These are phyloP conservation scores for Uria lomvia DNA, from an alignment of 2,113 vertebrate species.

Conservation along the genomic window DNA sequence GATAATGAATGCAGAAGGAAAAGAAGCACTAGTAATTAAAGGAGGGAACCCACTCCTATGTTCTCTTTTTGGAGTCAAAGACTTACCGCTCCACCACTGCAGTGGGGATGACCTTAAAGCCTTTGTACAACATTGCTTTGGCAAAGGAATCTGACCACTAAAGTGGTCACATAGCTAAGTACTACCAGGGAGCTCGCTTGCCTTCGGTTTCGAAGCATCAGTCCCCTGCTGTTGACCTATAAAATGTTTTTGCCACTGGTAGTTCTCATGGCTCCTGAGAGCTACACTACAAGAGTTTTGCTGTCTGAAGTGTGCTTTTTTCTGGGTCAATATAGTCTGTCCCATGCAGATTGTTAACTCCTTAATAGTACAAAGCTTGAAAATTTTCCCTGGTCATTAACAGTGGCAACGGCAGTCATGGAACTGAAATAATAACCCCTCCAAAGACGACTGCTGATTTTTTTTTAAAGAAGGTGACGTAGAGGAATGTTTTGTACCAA, in stretches of 20 bases:
- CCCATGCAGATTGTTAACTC: not conserved
- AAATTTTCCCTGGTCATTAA: not conserved
- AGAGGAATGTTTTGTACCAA: constrained; percentile 70
- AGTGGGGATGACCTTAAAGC: not conserved
- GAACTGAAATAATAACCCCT: constrained; percentile 49
- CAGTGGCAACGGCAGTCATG: not conserved
- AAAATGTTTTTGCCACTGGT: not conserved
- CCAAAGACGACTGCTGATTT: constrained; percentile 48
- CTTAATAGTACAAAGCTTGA: not conserved
- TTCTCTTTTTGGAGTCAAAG: not conserved
- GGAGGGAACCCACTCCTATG: not conserved
- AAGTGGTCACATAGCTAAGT: not conserved
- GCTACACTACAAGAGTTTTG: not conserved
- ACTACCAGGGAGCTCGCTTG: not conserved
- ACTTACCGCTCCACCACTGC: accelerated
- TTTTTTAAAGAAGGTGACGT: constrained; percentile 50
- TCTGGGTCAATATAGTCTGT: not conserved
- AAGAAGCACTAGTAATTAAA: not conserved
- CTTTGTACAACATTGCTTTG: not conserved
- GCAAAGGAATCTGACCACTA: not conserved
- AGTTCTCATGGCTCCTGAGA: not conserved
- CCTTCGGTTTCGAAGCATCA: not conserved
- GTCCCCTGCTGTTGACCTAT: not conserved
- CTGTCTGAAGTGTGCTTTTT: not conserved
- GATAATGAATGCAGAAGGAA: not conserved